Conservation (phyloP, 2,888 invertebrate genomes). For the Melanostoma scalare region DNA sequence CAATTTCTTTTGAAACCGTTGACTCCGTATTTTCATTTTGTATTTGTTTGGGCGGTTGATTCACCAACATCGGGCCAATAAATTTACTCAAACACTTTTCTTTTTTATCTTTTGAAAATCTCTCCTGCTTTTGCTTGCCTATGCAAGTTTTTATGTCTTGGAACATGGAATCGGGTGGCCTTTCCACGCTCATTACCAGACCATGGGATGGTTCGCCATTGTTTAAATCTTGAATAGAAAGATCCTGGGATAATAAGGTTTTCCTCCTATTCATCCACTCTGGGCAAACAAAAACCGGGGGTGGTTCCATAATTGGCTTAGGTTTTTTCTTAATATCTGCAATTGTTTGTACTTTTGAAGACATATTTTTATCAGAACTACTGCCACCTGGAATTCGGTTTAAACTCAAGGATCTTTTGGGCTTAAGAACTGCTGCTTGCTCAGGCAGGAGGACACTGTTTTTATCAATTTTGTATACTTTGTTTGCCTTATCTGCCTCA, state of each 20-base stretch:
- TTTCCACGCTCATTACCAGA: conserved; percentile 33
- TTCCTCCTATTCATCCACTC: conserved; percentile 3
- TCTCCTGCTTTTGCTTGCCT: neutral
- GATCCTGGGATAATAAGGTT: neutral
- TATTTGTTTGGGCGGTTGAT: neutral
- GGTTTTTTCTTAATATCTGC: no score
- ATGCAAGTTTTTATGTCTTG: conserved; percentile 12
- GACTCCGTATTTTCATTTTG: no score
- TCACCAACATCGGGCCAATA: neutral
- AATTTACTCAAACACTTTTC: neutral
- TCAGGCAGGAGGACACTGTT: neutral
- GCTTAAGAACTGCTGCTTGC: neutral
- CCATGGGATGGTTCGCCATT: neutral
- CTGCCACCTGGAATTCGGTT: neutral
- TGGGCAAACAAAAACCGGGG: neutral
- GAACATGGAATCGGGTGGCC: conserved; percentile 12
- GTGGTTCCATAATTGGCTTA: no score
- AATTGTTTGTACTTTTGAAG: no score
- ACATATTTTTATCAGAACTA: no score
- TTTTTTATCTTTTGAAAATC: no score
- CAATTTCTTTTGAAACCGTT: no score
- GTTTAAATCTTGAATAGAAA: neutral
- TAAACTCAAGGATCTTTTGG: neutral
- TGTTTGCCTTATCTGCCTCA: neutral
- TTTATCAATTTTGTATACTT: conserved; percentile 2